Evolutionary conservation across 2,888 invertebrate genomes (phyloP).

Genomic region (Acheta domesticus): DNA sequence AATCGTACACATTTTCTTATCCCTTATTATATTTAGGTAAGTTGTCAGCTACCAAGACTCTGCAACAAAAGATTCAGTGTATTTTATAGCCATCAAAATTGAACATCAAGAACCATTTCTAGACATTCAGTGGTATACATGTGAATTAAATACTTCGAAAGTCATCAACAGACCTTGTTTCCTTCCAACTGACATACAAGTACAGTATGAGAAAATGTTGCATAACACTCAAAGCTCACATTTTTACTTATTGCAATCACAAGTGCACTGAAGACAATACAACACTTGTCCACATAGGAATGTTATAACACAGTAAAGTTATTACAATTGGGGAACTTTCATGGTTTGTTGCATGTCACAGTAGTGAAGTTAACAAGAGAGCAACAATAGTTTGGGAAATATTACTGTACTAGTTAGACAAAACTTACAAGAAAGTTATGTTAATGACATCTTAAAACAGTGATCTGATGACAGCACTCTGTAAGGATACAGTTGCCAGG

Average conservation of each 20-base stretch:
- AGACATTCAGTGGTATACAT: constrained; percentile 18
- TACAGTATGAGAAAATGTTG: not conserved
- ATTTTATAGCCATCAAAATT: not conserved
- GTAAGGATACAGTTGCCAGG: not conserved
- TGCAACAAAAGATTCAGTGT: not conserved
- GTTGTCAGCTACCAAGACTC: not conserved
- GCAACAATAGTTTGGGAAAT: not conserved
- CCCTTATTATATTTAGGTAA: no score
- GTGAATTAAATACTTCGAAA: constrained; percentile 3
- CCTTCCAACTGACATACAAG: constrained; percentile 1
- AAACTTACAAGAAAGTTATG: constrained; percentile 1
- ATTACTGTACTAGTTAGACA: not conserved
- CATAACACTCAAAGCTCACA: constrained; percentile 11
- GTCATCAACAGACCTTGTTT: not conserved
- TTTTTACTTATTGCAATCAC: constrained; percentile 7
- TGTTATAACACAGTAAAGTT: not conserved
- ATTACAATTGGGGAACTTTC: not conserved
- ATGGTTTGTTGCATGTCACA: constrained; percentile 10
- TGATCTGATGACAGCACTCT: not conserved
- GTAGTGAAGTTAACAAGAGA: not conserved
- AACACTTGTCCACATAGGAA: not conserved
- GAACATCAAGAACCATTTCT: not conserved
- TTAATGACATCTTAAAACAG: constrained; percentile 18
- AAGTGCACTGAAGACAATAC: not conserved
- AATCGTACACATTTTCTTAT: no score